Evolutionary conservation across 2,113 vertebrate species (phyloP).

Genomic region (Beaufortia kweichowensis): DNA sequence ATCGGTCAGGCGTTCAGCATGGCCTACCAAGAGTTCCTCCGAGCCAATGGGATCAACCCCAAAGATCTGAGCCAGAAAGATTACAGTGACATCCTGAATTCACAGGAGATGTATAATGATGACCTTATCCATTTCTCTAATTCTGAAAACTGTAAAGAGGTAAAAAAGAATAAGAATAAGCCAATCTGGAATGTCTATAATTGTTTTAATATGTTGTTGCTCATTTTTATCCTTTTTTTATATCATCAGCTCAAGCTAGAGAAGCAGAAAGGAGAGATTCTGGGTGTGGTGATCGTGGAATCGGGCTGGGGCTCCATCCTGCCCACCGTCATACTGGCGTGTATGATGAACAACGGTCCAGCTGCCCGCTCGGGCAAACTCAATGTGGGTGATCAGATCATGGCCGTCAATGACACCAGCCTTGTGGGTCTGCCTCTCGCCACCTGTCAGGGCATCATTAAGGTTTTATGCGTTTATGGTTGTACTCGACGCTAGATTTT

Average conservation of each 20-base stretch:
- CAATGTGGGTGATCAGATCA: conserved; percentile 96
- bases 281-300: conserved; percentile 96
- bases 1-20: conserved; percentile 99
- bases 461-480: conserved; percentile 72
- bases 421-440: conserved; percentile 94
- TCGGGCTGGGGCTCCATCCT: conserved; percentile 99
- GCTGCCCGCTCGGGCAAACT: conserved; percentile 95
- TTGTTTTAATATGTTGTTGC: too few species aligned
- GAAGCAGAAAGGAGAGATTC: conserved; percentile 94
- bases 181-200: too few species aligned
- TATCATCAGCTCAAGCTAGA: conserved; percentile 78
- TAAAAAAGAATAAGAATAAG: conserved; percentile 1
- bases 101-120: conserved; percentile 99
- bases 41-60: conserved; percentile 97
- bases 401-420: conserved; percentile 98
- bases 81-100: conserved; percentile 97
- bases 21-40: conserved; percentile 96
- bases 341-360: conserved; percentile 94
- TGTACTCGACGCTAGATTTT: neutral
- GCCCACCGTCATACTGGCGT: conserved; percentile 95
- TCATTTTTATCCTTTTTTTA: too few species aligned
- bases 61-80: conserved; percentile 99
- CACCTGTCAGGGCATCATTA: conserved; percentile 97
- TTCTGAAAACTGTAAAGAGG: conserved; percentile 99
- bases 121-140: conserved; percentile 99